These are phyloP conservation scores for Apamea monoglypha DNA, from an alignment of 2,888 invertebrate species.

Conservation along the genomic window DNA sequence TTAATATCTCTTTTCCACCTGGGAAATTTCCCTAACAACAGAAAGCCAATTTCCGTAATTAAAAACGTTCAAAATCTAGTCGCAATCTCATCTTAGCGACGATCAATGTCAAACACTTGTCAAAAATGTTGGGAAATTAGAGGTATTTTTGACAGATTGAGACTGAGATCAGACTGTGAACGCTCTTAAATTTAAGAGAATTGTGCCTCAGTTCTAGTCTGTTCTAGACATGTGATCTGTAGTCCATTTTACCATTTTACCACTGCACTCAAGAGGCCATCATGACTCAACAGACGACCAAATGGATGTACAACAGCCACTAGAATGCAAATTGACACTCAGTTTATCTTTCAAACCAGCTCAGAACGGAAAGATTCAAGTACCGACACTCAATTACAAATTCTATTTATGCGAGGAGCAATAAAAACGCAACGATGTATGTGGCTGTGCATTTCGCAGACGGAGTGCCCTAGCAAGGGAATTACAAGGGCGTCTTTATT, in stretches of 20 bases:
- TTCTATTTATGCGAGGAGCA: constrained; percentile 46
- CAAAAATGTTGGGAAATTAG: too few relatives aligned
- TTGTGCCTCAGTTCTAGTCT: too few relatives aligned
- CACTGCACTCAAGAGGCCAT: background rate
- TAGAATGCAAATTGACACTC: constrained; percentile 48
- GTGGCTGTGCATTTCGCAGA: constrained; percentile 34
- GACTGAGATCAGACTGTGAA: too few relatives aligned
- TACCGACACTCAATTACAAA: constrained; percentile 32
- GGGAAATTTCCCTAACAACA: constrained; percentile 6
- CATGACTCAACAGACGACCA: constrained; percentile 9
- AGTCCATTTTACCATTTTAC: constrained; percentile 6
- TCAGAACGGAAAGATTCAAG: constrained; percentile 39
- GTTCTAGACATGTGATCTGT: background rate
- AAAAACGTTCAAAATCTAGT: too few relatives aligned
- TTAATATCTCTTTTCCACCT: constrained; percentile 18
- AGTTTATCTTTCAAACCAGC: constrained; percentile 43
- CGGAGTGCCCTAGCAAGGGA: constrained; percentile 51
- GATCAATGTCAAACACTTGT: too few relatives aligned
- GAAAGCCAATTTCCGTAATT: too few relatives aligned
- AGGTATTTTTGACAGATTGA: too few relatives aligned
- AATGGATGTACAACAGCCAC: constrained; percentile 6
- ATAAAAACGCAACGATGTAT: constrained; percentile 41
- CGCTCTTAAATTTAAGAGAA: too few relatives aligned
- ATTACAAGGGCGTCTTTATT: constrained; percentile 57
- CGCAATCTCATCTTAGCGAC: too few relatives aligned